A percentile compares a stretch with the other conserved stretches of the same genome.
These are phyloP conservation scores for Varanus komodoensis DNA, from an alignment of 2,113 vertebrate genomes.

Conservation along the genomic window DNA sequence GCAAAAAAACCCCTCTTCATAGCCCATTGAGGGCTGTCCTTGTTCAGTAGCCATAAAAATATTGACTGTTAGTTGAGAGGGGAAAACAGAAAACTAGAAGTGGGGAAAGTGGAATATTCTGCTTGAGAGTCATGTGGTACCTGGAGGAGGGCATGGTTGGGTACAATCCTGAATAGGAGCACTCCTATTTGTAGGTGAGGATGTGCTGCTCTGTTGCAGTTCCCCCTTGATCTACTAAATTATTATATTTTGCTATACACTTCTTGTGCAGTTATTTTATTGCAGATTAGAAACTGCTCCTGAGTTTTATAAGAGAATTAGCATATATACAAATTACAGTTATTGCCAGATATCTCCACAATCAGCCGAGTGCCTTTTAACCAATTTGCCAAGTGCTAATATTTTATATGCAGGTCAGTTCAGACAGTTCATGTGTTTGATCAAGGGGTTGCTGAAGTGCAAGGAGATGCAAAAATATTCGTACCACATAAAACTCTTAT, in stretches of 20 bases:
- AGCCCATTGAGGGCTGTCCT: background rate
- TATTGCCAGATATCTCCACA: background rate
- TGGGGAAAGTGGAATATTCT: background rate
- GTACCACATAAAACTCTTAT: too few relatives aligned
- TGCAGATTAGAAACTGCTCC: background rate
- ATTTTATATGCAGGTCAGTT: background rate
- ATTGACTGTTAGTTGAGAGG: background rate
- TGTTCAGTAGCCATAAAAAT: background rate
- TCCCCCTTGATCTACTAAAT: too few relatives aligned
- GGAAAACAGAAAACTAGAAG: background rate
- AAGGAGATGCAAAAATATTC: too few relatives aligned
- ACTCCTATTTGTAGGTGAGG: background rate
- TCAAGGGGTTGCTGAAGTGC: too few relatives aligned
- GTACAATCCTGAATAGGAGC: background rate
- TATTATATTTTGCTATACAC: background rate
- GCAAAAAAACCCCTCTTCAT: background rate
- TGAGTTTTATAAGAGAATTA: background rate
- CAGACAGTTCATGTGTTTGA: too few relatives aligned
- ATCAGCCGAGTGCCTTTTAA: background rate
- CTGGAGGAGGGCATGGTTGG: background rate
- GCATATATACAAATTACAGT: background rate
- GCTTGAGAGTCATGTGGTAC: background rate
- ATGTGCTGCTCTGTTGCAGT: too few relatives aligned
- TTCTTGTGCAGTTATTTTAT: background rate
- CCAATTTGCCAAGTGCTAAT: background rate